Evolutionary conservation across 2,888 invertebrate genomes (phyloP), one percentile per base, ranked within the genome.

Genomic region (Heliconius hortense): DNA sequence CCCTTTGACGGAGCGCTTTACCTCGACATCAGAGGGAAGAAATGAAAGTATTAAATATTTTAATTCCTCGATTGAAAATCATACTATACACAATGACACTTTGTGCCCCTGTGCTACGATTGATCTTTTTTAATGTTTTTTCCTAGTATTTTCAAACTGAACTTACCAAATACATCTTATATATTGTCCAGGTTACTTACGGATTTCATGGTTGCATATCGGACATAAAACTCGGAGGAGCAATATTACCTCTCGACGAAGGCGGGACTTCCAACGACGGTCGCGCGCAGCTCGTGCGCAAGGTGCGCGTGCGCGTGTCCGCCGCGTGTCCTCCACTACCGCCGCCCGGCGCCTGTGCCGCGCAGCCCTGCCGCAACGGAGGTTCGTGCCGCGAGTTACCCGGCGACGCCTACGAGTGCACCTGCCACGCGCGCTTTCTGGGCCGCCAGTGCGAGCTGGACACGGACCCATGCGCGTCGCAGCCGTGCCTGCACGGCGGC

Each of bases 121-220:
- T 10, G 39, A 11, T 11, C 39, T 39, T n/a, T n/a, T n/a, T n/a
- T n/a, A n/a, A 35, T 21, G 1, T 24, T 13, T 15, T 60, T 1
- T 24, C 5, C 11, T 60, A 13, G 26, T 60, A 60, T 26, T 60
- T 60, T 60, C 1, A 60, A 24, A 60, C 4, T 5, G 13, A 7
- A 63, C 21, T 63, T 35, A 39, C 13, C 13, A 24, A 64, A n/a
- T 64, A 13, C 11, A 24, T n/a, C 4, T 35, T n/a, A 24, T 13
- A 15, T 48, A 10, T 60, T 39, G 24, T 56, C 18, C 96, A 97
- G 89, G 96, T 98, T 70, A 96, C 96, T 68, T 95, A 96, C 79
- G 98, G 99, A 0, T 98, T 98, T 88, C 95, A 97, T 75, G 99
- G 99, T 1, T 99, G 99, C 87, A 96, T 99, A 95, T 96, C 98